Conservation (phyloP, 1,140 invertebrate genomes). For the Solen grandis region DNA sequence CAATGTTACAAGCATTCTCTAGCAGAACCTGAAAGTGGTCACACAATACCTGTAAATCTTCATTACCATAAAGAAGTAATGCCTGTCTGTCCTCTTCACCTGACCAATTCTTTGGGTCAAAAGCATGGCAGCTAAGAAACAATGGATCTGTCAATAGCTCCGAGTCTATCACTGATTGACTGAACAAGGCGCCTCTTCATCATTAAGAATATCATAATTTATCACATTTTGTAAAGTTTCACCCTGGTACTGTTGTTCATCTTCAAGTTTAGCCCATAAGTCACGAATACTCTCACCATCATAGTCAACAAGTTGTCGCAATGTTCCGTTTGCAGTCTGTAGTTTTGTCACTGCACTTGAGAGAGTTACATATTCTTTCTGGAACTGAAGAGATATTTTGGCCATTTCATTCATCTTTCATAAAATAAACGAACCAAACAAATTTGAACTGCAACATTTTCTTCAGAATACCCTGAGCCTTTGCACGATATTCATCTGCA, state of each 20-base stretch:
- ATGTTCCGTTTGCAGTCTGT: no score
- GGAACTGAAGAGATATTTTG: no score
- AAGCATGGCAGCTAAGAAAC: background rate
- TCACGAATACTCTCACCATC: no score
- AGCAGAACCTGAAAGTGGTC: background rate
- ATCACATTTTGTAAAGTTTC: no score
- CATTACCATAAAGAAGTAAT: constrained; percentile 12
- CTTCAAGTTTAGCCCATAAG: no score
- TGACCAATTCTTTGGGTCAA: constrained; percentile 25
- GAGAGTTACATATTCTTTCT: no score
- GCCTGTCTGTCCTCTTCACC: background rate
- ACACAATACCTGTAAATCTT: background rate
- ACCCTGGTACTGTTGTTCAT: no score
- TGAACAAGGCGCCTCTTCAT: background rate
- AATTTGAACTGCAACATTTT: background rate
- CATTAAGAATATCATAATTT: no score
- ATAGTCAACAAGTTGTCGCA: no score
- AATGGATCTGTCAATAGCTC: background rate
- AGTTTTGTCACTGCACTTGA: no score
- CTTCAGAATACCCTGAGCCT: background rate
- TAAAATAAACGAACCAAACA: constrained; percentile 12
- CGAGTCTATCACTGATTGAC: background rate
- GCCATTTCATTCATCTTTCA: background rate
- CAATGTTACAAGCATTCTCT: background rate
- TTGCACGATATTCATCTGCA: background rate